Conservation (phyloP, 2,797 vertebrate genomes). For the Pseudomugil tenellus region DNA sequence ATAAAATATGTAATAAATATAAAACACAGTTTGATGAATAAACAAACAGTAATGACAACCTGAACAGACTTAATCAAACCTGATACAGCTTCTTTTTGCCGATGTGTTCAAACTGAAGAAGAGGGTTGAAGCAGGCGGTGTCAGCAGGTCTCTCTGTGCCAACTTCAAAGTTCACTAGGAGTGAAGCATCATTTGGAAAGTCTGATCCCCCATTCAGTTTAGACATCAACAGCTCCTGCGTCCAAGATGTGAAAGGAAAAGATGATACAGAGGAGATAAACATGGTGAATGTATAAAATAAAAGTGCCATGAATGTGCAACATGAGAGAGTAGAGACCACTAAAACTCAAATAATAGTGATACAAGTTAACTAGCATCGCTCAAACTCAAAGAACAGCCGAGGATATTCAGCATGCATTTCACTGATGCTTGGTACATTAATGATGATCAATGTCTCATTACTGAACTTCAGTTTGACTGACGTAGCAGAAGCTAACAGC, state of each 20-base stretch:
- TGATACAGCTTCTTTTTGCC: constrained; percentile 85
- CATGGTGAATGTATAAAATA: constrained; percentile 18
- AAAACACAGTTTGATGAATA: neutral
- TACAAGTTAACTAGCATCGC: constrained; percentile 22
- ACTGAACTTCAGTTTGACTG: neutral
- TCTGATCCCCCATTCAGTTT: constrained; percentile 75
- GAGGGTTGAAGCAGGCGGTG: constrained; percentile 84
- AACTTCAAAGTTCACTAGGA: constrained; percentile 72
- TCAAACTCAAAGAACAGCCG: constrained; percentile 33
- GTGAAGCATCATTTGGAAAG: constrained; percentile 48
- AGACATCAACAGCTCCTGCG: constrained; percentile 87
- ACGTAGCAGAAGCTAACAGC: neutral
- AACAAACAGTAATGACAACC: neutral
- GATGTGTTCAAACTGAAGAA: constrained; percentile 83
- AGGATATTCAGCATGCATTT: constrained; percentile 28
- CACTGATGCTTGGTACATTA: constrained; percentile 46
- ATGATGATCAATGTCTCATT: constrained; percentile 10
- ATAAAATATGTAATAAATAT: constrained; percentile 8
- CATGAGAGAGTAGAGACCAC: constrained; percentile 6
- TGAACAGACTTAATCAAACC: constrained; percentile 80
- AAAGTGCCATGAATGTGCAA: neutral
- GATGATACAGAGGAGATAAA: constrained; percentile 24
- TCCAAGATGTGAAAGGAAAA: constrained; percentile 10
- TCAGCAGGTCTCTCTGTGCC: constrained; percentile 47
- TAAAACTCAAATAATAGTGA: constrained; percentile 35